phyloP scores from a whole-genome alignment of 1,140 invertebrate species.

The Drosophila bocqueti region DNA sequence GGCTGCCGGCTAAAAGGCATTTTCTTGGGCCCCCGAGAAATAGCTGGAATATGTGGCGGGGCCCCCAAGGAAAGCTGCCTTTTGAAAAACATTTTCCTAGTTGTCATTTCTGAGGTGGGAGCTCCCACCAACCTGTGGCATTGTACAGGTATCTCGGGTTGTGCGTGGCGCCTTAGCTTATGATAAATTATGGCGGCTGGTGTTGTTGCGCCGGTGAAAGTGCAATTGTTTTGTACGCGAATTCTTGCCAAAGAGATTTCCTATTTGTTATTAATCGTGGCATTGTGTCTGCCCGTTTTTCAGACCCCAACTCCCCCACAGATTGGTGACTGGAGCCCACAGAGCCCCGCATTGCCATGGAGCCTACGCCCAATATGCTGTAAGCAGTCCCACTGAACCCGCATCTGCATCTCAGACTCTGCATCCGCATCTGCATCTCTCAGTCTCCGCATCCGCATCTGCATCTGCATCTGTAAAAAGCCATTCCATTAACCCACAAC shows the following conservation, averaged over 20 bases:
- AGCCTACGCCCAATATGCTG: slow-evolving; percentile 68
- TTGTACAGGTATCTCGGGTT: slow-evolving; percentile 34
- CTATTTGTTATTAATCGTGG: slow-evolving; percentile 66
- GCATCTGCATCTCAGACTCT: slow-evolving; percentile 35
- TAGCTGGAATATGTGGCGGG: slow-evolving; percentile 22
- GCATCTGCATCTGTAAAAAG: slow-evolving; percentile 60
- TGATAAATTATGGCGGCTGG: slow-evolving; percentile 72
- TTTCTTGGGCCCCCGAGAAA: slow-evolving; percentile 14
- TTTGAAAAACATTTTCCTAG: slow-evolving; percentile 58
- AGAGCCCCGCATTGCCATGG: slow-evolving; percentile 42
- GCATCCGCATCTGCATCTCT: slow-evolving; percentile 49
- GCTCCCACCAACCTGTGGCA: slow-evolving; percentile 65
- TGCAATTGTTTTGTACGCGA: slow-evolving; percentile 66
- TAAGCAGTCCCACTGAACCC: slow-evolving; percentile 57
- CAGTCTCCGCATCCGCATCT: slow-evolving; percentile 29
- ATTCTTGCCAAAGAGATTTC: slow-evolving; percentile 72
- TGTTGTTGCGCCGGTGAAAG: slow-evolving; percentile 60
- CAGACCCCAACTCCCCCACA: slow-evolving; percentile 25
- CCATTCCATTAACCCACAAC: slow-evolving; percentile 53
- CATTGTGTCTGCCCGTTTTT: slow-evolving; percentile 51
- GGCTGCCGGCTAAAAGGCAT: slow-evolving; percentile 23
- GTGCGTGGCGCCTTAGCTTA: slow-evolving; percentile 58
- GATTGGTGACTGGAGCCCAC: slow-evolving; percentile 11
- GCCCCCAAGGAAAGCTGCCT: slow-evolving; percentile 33
- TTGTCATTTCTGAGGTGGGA: slow-evolving; percentile 62